Conservation (phyloP, 2,113 vertebrate genomes). For the Thoracochromis brauschi region DNA sequence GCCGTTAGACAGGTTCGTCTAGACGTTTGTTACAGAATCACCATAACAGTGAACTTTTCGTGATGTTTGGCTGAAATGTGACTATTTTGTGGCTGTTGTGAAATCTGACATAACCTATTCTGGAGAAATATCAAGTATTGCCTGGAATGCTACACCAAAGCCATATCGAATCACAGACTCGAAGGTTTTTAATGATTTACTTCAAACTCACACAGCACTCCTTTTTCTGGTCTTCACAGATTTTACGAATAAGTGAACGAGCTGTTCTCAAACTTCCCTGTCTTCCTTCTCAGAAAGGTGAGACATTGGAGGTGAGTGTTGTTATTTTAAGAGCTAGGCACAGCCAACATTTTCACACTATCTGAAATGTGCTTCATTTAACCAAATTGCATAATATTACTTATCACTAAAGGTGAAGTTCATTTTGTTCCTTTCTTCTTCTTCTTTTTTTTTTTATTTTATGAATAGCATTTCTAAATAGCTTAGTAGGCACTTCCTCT, state of each 20-base stretch:
- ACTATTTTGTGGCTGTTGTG: neutral
- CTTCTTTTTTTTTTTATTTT: no score
- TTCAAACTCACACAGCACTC: neutral
- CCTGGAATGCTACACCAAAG: neutral
- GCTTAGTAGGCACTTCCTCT: conserved; percentile 8
- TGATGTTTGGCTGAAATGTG: neutral
- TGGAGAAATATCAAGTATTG: neutral
- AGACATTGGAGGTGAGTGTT: conserved; percentile 56
- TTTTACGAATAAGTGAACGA: conserved; percentile 29
- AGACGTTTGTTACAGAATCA: neutral
- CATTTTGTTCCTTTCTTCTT: neutral
- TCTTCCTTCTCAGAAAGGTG: neutral
- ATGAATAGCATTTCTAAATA: neutral
- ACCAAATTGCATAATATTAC: neutral
- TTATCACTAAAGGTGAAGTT: neutral
- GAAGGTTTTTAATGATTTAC: neutral
- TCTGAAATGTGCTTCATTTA: neutral
- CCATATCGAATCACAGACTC: neutral
- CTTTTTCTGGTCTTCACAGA: conserved; percentile 15
- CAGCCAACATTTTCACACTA: neutral
- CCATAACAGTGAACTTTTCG: neutral
- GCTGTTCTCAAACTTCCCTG: conserved; percentile 43
- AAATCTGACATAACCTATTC: neutral
- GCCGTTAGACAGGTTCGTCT: neutral
- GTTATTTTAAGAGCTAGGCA: neutral